Percentiles rank a stretch among this genome's conserved stretches.
Evolutionary conservation across 2,888 invertebrate genomes (phyloP).

Genomic region (Zootermopsis nevadensis): DNA sequence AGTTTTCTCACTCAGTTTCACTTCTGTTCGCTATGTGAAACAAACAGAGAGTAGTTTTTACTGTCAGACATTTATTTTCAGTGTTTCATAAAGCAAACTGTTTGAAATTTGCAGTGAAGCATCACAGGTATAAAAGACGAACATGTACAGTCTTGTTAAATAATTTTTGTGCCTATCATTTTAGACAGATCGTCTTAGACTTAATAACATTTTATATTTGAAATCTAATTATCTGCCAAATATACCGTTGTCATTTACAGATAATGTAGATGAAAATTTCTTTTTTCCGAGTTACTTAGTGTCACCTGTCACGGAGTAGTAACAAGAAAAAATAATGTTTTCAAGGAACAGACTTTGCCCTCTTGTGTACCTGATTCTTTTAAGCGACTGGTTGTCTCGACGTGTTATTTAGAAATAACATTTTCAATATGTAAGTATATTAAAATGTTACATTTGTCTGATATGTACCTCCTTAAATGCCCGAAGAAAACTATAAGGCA

Average conservation of each 20-base stretch:
- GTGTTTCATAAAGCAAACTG: no score
- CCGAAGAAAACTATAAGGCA: background rate
- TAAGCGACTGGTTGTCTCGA: background rate
- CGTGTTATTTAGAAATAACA: conserved; percentile 19
- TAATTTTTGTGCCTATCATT: no score
- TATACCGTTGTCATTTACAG: background rate
- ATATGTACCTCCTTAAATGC: background rate
- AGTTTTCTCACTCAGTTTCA: no score
- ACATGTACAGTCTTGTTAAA: no score
- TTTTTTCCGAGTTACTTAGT: background rate
- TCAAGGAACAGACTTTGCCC: conserved; percentile 20
- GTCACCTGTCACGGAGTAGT: background rate
- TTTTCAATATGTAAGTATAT: conserved; percentile 22
- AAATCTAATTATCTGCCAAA: no score
- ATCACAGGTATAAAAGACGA: no score
- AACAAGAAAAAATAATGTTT: background rate
- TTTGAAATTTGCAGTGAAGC: no score
- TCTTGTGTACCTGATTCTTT: conserved; percentile 48
- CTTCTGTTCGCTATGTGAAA: no score
- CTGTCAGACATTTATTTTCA: no score
- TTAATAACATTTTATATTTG: no score
- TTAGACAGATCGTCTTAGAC: no score
- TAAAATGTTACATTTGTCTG: conserved; percentile 34
- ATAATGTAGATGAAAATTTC: background rate
- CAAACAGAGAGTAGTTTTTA: no score